Conservation (phyloP, 2,888 invertebrate species). For the Lepidocyrtoides sp. region DNA sequence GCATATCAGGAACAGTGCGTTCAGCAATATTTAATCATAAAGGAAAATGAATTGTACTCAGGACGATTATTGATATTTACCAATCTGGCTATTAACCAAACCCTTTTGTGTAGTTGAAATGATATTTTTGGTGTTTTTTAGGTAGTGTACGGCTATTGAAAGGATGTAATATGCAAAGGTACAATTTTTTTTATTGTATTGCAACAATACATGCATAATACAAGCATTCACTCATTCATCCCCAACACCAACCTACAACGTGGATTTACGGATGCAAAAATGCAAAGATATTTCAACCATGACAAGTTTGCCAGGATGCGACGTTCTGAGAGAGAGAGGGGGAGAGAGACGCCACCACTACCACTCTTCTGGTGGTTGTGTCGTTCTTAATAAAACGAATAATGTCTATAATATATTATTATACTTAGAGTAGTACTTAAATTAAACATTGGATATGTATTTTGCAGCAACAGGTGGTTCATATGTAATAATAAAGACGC, state of each 20-base stretch:
- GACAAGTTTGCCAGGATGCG: constrained; percentile 79
- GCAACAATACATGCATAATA: constrained; percentile 1
- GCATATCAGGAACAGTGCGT: neutral
- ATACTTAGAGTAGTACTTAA: no score
- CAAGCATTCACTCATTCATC: neutral
- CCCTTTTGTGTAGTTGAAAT: constrained; percentile 17
- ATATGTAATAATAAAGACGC: neutral
- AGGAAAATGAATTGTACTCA: neutral
- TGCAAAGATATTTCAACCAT: constrained; percentile 73
- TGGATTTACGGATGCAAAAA: constrained; percentile 69
- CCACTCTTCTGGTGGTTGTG: neutral
- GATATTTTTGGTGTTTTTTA: neutral
- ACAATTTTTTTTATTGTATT: neutral
- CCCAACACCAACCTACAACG: neutral
- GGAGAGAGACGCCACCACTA: constrained; percentile 15
- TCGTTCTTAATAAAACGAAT: neutral
- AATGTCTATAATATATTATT: neutral
- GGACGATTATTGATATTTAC: constrained; percentile 39
- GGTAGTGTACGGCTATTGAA: neutral
- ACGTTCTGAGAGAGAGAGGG: constrained; percentile 32
- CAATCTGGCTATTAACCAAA: constrained; percentile 26
- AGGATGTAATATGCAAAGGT: constrained; percentile 30
- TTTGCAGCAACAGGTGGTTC: neutral
- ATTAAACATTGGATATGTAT: neutral
- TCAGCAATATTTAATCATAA: neutral